Evolutionary conservation across 1,140 invertebrate species (phyloP), one percentile per base, ranked within the genome.

Genomic region (Cyclargus thomasi): DNA sequence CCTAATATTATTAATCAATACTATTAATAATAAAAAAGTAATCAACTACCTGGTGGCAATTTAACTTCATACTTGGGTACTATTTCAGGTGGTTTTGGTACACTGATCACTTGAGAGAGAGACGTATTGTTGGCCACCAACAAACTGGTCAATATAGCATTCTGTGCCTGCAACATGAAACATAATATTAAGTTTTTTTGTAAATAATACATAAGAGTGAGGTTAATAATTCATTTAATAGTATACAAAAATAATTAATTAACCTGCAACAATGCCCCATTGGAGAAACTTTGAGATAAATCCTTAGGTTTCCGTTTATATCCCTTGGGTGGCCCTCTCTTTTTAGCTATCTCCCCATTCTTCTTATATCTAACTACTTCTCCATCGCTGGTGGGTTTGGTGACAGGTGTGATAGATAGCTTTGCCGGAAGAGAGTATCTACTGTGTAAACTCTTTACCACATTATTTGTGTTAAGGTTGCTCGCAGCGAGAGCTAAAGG

Each of bases 231-330:
- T n/a, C n/a, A n/a, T n/a, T n/a, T n/a, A n/a, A 29, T 7, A 7
- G 29, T 29, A 29, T 29, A 29, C 5, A 29, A 29, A 29, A 29
- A 29, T 3, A 29, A 5, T 29, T 0, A 39, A 70, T 63, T 47
- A 69, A 86, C 82, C 76, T 85, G 82, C 70, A 83, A 70, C 7
- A 84, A 63, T 23, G 79, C 76, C 21, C 81, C 85, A 69, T 82
- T 83, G 20, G 70, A 79, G 35, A 85, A 82, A 69, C 81, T 86
- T 68, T 85, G 81, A 0, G 83, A 85, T 8, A 87, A 65, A 67
- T 86, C 81, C 36, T 89, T 89, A 0, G 86, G 86, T 70, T 89
- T 89, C 63, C 86, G 65, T 47, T 89, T 89, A 63, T 89, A 89
- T 0, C 86, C 86, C 59, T 89, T 89, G 0, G 86, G 86, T 7